Base-by-base conservation (phyloP, 2,888 invertebrate genomes). In the Trissonchulus sp. region DNA sequence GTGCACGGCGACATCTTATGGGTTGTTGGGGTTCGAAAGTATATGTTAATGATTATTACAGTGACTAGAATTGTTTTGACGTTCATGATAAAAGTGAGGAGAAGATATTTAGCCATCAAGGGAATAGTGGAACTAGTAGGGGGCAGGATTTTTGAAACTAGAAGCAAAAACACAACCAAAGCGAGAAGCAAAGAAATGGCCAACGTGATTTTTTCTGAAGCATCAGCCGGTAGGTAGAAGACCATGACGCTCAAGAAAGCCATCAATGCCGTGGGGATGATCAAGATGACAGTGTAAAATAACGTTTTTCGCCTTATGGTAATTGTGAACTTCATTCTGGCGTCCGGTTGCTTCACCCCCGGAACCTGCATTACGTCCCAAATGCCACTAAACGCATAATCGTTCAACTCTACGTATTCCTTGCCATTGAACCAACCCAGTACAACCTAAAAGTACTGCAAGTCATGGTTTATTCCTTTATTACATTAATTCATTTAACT, bases 61-160 rank as follows among this genome's bases (percentile, higher is more conserved):
- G 99, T 99, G 75, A 98, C 94, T 82, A 99, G 89, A 87, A 99
- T 99, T 88, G 97, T 96, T 84, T 99, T 94, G 78, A 99, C 97
- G 88, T 99, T 99, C 95, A 99, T 97, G 82, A 99, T 96, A 88
- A 99, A 99, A 74, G 98, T 99, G 87, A 99, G 97, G 74, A 99
- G 89, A 80, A 99, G 90, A 87, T 99, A 99, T 89, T 97, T 97
- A 28, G 86, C 86, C 63, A 87, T 86, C 75, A 88, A 81, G 75
- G 99, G 99, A 84, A 99, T 89, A 84, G 97, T 97, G 79, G 97
- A 90, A 72, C 98, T 98, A 0, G 98, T 98, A 75, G 99, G 99
- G 79, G 99, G 99, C 80, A 99, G 89, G 87, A 99, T 97, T 88
- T 99, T 99, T 79, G 98, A 98, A 78, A 99, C 97, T 82, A 99